Percentiles rank a stretch among this genome's conserved stretches.
Conservation (phyloP, 2,888 invertebrate species). For the Chrysolina americana region DNA sequence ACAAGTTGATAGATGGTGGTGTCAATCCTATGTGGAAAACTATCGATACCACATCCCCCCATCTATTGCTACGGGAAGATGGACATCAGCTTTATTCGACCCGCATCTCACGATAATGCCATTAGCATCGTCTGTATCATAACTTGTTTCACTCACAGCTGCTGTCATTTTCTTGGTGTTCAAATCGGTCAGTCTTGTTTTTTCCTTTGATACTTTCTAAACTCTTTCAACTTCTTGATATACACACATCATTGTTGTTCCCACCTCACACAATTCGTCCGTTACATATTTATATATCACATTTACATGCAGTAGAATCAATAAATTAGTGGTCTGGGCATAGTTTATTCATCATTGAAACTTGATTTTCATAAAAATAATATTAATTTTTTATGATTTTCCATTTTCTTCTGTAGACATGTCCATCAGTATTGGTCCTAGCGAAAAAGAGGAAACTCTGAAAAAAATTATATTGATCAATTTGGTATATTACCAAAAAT, state of each 20-base stretch:
- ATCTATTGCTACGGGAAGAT: constrained; percentile 7
- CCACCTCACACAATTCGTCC: too few relatives aligned
- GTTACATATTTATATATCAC: too few relatives aligned
- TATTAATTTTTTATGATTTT: too few relatives aligned
- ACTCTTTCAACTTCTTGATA: constrained; percentile 31
- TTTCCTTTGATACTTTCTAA: constrained; percentile 28
- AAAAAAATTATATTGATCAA: too few relatives aligned
- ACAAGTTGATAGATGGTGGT: constrained; percentile 18
- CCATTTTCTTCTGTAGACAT: too few relatives aligned
- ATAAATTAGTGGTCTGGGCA: too few relatives aligned
- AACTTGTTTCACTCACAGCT: constrained; percentile 9
- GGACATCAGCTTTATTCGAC: constrained; percentile 21
- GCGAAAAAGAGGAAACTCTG: too few relatives aligned
- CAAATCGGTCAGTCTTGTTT: constrained; percentile 29
- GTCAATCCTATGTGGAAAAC: constrained; percentile 6
- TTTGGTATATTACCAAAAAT: too few relatives aligned
- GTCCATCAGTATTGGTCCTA: too few relatives aligned
- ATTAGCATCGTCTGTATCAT: constrained; percentile 14
- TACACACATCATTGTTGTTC: constrained; percentile 14
- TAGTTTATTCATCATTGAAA: too few relatives aligned
- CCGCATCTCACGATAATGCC: background rate
- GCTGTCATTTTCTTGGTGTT: constrained; percentile 30
- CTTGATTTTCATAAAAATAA: too few relatives aligned
- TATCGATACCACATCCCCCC: constrained; percentile 18
- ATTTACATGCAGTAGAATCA: too few relatives aligned